phyloP scores from a whole-genome alignment of 53 echinoderm and acorn worm species.

The Glandiceps talaboti region DNA sequence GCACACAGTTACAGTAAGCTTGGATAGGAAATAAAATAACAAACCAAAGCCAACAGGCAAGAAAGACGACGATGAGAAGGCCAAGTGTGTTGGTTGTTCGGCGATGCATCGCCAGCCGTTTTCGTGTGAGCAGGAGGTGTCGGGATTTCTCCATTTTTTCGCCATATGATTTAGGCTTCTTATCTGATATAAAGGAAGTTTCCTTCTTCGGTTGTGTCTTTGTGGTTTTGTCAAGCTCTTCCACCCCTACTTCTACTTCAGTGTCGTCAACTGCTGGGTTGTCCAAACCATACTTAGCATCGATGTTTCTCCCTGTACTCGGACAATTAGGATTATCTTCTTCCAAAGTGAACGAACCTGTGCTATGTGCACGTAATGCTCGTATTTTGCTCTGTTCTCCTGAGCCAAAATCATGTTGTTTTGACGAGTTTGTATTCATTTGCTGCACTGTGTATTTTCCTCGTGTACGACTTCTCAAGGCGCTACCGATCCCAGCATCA shows the following conservation, averaged over 20 bases:
- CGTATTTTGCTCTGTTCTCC: not conserved
- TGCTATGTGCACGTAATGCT: not conserved
- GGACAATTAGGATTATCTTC: not conserved
- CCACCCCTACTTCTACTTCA: not conserved
- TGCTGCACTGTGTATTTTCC: not conserved
- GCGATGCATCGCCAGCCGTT: slow-evolving; percentile 22
- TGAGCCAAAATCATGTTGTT: not conserved
- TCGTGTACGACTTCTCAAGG: not conserved
- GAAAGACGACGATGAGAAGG: slow-evolving; percentile 45
- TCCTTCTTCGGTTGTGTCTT: no score
- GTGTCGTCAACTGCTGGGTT: not conserved
- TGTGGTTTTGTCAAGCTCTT: not conserved
- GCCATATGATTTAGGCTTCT: no score
- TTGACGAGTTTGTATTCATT: not conserved
- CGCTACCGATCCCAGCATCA: not conserved
- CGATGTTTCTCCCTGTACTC: not conserved
- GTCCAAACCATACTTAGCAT: no score
- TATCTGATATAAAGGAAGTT: no score
- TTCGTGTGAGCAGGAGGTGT: not conserved
- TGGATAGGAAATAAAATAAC: slow-evolving; percentile 48
- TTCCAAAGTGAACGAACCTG: not conserved
- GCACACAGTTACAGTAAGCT: slow-evolving; percentile 49
- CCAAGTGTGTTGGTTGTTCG: slow-evolving; percentile 50
- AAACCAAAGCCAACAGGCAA: slow-evolving; percentile 48
- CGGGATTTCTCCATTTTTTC: slow-evolving; percentile 17